Evolutionary conservation across 2,113 vertebrate species (phyloP).

Genomic region (Paradoxurus hermaphroditus): DNA sequence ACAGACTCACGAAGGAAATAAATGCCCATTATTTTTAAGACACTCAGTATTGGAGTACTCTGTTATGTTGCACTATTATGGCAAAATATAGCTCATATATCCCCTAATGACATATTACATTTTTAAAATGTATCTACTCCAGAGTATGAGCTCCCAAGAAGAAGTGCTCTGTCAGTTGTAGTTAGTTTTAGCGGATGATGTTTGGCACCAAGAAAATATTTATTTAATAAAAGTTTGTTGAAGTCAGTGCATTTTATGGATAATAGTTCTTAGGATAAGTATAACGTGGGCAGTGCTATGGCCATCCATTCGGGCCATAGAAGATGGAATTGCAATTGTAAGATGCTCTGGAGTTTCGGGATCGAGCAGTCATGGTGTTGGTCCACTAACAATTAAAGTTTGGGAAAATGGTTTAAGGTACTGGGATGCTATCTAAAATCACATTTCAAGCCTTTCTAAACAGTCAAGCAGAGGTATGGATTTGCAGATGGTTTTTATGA

Average conservation of each 20-base stretch:
- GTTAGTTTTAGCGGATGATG: neutral
- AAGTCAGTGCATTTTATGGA: neutral
- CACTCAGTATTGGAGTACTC: neutral
- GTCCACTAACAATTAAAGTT: neutral
- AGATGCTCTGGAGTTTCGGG: neutral
- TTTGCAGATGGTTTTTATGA: neutral
- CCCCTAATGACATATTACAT: neutral
- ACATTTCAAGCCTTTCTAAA: neutral
- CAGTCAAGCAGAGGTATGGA: neutral
- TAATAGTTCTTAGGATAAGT: neutral
- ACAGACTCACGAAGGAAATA: neutral
- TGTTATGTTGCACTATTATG: neutral
- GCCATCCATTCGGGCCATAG: neutral
- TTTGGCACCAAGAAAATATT: neutral
- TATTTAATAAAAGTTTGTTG: constrained; percentile 5
- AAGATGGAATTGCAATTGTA: neutral
- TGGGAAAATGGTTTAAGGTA: neutral
- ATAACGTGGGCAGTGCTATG: neutral
- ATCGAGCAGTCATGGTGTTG: neutral
- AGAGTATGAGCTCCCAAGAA: neutral
- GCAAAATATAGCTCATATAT: neutral
- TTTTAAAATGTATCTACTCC: neutral
- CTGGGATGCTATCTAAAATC: too few species aligned
- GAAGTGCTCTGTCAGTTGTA: neutral
- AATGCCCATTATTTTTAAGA: constrained; percentile 18